These are phyloP conservation scores for Falco columbarius DNA, from an alignment of 2,797 vertebrate species.

Conservation along the genomic window DNA sequence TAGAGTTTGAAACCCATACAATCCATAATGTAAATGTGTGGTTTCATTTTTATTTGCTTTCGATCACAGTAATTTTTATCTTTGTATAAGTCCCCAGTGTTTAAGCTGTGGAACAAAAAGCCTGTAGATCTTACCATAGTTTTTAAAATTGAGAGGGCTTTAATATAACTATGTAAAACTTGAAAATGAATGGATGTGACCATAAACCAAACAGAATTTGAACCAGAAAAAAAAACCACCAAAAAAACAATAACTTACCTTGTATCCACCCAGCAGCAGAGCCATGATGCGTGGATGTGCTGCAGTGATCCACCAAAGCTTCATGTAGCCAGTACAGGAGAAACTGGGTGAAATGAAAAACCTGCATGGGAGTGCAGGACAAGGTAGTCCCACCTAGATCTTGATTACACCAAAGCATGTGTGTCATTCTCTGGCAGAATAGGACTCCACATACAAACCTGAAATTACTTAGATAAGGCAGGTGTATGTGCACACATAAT, in stretches of 20 bases:
- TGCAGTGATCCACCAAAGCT: not conserved
- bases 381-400: not conserved
- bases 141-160: not conserved
- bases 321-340: not conserved
- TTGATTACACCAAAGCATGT: fast-evolving
- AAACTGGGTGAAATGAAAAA: not conserved
- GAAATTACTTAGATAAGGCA: not conserved
- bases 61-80: not conserved
- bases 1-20: not conserved
- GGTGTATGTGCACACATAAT: not conserved
- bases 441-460: not conserved
- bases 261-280: not conserved
- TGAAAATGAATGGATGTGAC: not conserved
- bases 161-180: not conserved
- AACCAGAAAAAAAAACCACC: not conserved
- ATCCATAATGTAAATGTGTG: not conserved
- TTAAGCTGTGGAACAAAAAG: not conserved
- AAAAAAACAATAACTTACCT: not conserved
- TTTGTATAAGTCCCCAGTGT: not conserved
- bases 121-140: not conserved
- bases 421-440: not conserved
- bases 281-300: not conserved
- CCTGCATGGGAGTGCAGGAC: not conserved
- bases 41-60: not conserved
- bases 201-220: not conserved